phyloP scores from a whole-genome alignment of 2,797 vertebrate species.

The Manis pentadactyla region DNA sequence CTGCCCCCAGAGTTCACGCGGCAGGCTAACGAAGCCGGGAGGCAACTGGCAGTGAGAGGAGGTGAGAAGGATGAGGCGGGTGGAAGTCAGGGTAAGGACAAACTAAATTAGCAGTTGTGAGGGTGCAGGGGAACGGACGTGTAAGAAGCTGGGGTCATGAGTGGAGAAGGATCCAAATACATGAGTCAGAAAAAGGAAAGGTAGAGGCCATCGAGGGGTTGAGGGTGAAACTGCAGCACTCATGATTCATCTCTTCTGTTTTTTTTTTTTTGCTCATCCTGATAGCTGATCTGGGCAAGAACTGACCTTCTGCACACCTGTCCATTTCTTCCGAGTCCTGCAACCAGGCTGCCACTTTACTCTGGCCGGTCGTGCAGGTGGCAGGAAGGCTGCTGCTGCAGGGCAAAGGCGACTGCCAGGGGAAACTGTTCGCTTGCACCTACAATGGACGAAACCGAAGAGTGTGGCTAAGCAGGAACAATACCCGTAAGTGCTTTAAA shows the following conservation, averaged over 20 bases:
- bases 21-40: too few species aligned
- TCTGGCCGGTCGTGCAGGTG: slow-evolving; percentile 96
- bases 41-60: neutral
- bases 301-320: slow-evolving; percentile 97
- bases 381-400: slow-evolving; percentile 94
- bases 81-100: neutral
- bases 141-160: neutral
- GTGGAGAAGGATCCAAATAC: neutral
- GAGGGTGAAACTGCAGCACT: neutral
- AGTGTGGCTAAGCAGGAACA: neutral
- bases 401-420: slow-evolving; percentile 91
- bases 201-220: neutral
- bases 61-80: neutral
- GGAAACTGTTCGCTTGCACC: slow-evolving; percentile 92
- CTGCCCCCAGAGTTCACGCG: neutral
- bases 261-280: neutral
- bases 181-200: neutral
- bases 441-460: slow-evolving; percentile 74
- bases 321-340: slow-evolving; percentile 99
- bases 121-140: neutral
- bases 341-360: slow-evolving; percentile 97
- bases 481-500: neutral
- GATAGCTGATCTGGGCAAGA: neutral
- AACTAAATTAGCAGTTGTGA: neutral
- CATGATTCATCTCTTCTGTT: neutral